Evolutionary conservation across 2,888 invertebrate species (phyloP).

Genomic region (Gandaritis pyraliata): DNA sequence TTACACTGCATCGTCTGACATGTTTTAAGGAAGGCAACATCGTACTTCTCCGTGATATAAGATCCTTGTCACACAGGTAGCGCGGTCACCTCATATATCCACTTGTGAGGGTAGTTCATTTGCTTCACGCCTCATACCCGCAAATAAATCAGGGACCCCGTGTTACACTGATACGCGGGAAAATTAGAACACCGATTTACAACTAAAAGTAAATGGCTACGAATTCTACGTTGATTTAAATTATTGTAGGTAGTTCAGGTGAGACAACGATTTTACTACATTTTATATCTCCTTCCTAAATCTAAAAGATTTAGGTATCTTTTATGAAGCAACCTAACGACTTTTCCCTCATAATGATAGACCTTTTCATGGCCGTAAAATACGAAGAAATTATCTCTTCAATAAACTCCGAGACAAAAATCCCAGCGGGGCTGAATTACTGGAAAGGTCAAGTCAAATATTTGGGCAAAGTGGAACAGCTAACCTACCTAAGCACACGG

Average conservation of each 20-base stretch:
- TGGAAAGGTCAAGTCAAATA: conserved; percentile 51
- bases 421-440: conserved; percentile 27
- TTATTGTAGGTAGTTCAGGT: not conserved
- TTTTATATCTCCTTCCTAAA: conserved; percentile 9
- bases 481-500: conserved; percentile 38
- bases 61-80: conserved; percentile 53
- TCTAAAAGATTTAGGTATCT: conserved; percentile 6
- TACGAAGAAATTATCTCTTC: conserved; percentile 16
- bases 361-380: conserved; percentile 25
- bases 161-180: conserved; percentile 61
- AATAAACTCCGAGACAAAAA: conserved; percentile 25
- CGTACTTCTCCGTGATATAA: conserved; percentile 48
- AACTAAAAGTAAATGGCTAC: conserved; percentile 33
- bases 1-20: conserved; percentile 24
- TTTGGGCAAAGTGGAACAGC: conserved; percentile 45
- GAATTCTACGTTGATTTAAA: conserved; percentile 14
- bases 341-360: conserved; percentile 24
- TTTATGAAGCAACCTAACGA: conserved; percentile 23
- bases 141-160: conserved; percentile 79
- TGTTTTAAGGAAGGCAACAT: conserved; percentile 32
- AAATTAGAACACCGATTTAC: conserved; percentile 62
- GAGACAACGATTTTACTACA: not conserved
- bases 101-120: conserved; percentile 74
- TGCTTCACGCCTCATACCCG: conserved; percentile 81
- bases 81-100: conserved; percentile 74